These are phyloP conservation scores for Clarias laeviceps DNA, from an alignment of 2,797 vertebrate species.

Conservation along the genomic window DNA sequence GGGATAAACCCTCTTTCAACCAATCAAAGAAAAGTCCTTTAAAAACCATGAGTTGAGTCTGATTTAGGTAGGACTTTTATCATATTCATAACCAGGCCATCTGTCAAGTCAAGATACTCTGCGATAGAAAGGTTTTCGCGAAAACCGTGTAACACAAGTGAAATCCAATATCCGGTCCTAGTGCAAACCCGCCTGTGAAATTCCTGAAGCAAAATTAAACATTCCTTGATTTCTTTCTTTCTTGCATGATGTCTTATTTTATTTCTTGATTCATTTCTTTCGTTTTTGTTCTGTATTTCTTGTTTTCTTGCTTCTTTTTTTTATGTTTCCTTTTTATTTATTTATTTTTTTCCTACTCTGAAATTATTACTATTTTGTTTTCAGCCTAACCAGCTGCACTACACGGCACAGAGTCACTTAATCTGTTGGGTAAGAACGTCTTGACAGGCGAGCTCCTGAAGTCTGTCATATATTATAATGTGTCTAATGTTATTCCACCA, in stretches of 20 bases:
- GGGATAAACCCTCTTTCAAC: too few species aligned
- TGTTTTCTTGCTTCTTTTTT: background rate
- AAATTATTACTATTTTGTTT: background rate
- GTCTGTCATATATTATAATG: background rate
- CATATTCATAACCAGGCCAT: too few species aligned
- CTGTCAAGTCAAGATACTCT: too few species aligned
- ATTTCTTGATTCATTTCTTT: too few species aligned
- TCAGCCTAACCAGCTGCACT: slow-evolving; percentile 10
- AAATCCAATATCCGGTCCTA: too few species aligned
- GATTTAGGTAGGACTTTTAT: too few species aligned
- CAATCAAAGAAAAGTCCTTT: too few species aligned
- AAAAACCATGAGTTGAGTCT: too few species aligned
- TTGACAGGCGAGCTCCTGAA: background rate
- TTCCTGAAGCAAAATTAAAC: background rate
- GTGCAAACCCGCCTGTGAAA: too few species aligned
- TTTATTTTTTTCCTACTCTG: background rate
- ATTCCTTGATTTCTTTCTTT: background rate
- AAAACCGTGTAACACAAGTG: too few species aligned
- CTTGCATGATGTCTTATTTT: background rate
- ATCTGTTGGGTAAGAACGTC: background rate
- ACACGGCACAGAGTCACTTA: slow-evolving; percentile 16
- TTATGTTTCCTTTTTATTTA: background rate
- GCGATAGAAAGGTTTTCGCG: too few species aligned
- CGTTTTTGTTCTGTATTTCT: too few species aligned
- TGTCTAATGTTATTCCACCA: background rate